phyloP scores from a whole-genome alignment of 2,797 vertebrate genomes.

The Microhierax caerulescens region DNA sequence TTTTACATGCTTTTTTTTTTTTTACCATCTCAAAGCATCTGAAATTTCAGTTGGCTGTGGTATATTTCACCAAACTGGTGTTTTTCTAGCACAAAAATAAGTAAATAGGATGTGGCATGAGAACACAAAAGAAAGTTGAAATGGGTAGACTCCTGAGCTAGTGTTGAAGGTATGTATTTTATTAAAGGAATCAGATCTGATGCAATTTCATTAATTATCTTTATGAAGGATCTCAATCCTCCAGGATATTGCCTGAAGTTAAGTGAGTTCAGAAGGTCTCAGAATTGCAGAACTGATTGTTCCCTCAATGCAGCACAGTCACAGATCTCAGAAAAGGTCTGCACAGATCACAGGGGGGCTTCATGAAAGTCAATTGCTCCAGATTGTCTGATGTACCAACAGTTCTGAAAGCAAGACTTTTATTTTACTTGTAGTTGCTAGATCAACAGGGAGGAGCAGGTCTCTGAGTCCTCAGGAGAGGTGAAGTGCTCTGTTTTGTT shows the following conservation, averaged over 20 bases:
- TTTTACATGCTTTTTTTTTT: neutral
- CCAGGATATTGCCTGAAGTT: neutral
- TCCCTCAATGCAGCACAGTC: neutral
- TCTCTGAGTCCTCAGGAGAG: neutral
- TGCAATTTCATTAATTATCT: neutral
- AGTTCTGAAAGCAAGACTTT: neutral
- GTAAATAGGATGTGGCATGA: neutral
- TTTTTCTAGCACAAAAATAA: neutral
- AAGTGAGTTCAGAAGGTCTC: neutral
- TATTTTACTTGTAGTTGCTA: neutral
- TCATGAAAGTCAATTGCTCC: neutral
- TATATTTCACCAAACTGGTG: neutral
- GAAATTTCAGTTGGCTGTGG: neutral
- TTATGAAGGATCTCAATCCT: neutral
- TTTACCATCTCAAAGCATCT: neutral
- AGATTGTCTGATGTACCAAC: neutral
- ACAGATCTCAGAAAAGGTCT: neutral
- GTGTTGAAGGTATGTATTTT: neutral
- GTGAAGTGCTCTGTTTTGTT: neutral
- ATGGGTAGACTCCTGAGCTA: neutral
- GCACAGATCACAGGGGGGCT: neutral
- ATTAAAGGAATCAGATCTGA: neutral
- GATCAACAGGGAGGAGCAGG: neutral
- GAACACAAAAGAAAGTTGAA: neutral
- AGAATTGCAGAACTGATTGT: neutral